phyloP scores from a whole-genome alignment of 2,888 invertebrate genomes.

The Netelia fuscicornis region DNA sequence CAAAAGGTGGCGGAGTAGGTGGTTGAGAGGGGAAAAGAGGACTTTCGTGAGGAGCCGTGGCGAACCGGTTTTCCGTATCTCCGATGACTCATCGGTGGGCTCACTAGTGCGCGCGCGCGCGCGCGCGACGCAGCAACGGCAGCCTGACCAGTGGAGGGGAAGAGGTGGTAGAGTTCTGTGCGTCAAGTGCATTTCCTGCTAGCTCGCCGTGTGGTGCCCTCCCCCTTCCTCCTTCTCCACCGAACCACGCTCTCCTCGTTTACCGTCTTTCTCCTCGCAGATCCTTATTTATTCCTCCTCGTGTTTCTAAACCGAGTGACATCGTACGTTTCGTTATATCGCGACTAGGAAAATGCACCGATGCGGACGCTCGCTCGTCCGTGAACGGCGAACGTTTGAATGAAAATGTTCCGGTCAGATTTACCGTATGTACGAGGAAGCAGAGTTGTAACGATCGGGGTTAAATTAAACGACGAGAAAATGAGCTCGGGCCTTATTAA shows the following conservation, averaged over 20 bases:
- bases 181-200: conserved; percentile 85
- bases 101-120: conserved; percentile 70
- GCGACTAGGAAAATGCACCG: background rate
- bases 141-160: conserved; percentile 45
- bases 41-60: conserved; percentile 71
- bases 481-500: no score
- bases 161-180: conserved; percentile 63
- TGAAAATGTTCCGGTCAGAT: background rate
- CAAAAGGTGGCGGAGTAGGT: conserved; percentile 39
- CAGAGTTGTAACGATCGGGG: background rate
- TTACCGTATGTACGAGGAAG: background rate
- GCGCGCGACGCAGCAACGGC: conserved; percentile 54
- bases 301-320: conserved; percentile 7
- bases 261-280: conserved; percentile 14
- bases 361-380: background rate
- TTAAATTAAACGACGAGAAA: background rate
- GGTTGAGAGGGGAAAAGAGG: conserved; percentile 36
- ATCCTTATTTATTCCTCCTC: conserved; percentile 26
- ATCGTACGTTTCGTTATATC: background rate
- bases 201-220: conserved; percentile 73
- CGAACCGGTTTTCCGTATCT: conserved; percentile 84
- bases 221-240: conserved; percentile 43
- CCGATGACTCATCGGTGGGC: conserved; percentile 82
- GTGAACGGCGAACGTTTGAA: background rate
- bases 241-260: conserved; percentile 17